Evolutionary conservation across 1,140 invertebrate species (phyloP), one percentile per base, ranked within the genome.

Genomic region (Ericerus pela): DNA sequence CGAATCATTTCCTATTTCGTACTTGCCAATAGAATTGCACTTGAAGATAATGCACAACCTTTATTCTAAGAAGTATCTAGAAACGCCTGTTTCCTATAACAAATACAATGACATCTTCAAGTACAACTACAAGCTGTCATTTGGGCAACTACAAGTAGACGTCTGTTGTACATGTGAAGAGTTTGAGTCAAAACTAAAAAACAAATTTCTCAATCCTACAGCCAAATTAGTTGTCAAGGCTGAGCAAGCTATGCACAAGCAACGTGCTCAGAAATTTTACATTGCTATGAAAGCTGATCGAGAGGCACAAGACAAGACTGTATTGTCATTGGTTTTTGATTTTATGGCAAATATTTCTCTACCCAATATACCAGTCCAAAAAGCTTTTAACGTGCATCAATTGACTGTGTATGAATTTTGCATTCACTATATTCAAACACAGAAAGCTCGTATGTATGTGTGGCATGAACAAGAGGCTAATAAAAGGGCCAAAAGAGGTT

Each of bases 341-440:
- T 68, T 60, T 56, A 66, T 67, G 65, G 62, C 66, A 56, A 69
- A 67, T 60, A 33, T 69, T 27, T 60, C 58, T 18, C 29, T 63
- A 18, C 58, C 62, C 24, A 56, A 54, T 31, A 59, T 63, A 51
- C 60, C 62, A 16, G 56, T 63, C 41, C 60, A 63, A 26, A 60
- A 63, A 56, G 43, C 54, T 22, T 63, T 63, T 55, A 62, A 67
- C 58, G 59, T 58, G 53, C 36, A 65, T 18, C 64, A 68, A 51
- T 60, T 68, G 28, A 67, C 60, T 57, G 53, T 66, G 51, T 61
- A 61, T 61, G 57, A 55, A n/a, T 66, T 68, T 60, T 54, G 59
- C 43, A 61, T 67, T 51, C 61, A 64, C 54, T 58, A 65, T 57
- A 56, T 67, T 20, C 22, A 47, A n/a, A n/a, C n/a, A n/a, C n/a